Evolutionary conservation across 2,113 vertebrate genomes (phyloP).

Genomic region (Callorhinus ursinus): DNA sequence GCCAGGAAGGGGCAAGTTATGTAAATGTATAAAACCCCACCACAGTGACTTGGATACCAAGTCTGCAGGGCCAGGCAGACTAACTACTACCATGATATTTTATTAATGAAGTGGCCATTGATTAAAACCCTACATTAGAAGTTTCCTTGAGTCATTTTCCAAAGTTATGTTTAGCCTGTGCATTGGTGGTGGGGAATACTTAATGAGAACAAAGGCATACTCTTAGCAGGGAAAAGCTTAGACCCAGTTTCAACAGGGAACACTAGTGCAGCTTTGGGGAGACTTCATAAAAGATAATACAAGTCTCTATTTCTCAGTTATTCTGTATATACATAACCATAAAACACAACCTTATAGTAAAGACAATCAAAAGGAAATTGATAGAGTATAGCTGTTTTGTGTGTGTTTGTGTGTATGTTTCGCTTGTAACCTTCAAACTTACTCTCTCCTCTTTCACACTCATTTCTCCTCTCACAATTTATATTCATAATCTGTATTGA

Average conservation of each 20-base stretch:
- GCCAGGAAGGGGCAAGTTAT: neutral
- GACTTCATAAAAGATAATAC: neutral
- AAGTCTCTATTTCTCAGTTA: neutral
- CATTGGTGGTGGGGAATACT: neutral
- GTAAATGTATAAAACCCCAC: neutral
- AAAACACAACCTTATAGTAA: neutral
- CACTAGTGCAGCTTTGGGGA: neutral
- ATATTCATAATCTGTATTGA: neutral
- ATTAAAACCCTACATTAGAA: conserved; percentile 64
- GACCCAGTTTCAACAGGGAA: neutral
- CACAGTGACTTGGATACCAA: neutral
- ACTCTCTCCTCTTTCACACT: neutral
- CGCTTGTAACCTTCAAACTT: neutral
- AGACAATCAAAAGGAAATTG: neutral
- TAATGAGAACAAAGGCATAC: conserved; percentile 9
- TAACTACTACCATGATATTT: conserved; percentile 9
- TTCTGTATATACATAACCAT: neutral
- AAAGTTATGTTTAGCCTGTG: conserved; percentile 18
- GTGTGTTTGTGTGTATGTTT: neutral
- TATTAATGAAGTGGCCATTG: conserved; percentile 65
- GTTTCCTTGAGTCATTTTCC: conserved; percentile 72
- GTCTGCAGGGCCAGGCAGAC: neutral
- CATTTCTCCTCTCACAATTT: neutral
- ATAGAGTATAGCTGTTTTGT: neutral
- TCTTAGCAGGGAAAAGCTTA: neutral